Conservation (phyloP, 2,113 vertebrate species). For the Globicephala melas region DNA sequence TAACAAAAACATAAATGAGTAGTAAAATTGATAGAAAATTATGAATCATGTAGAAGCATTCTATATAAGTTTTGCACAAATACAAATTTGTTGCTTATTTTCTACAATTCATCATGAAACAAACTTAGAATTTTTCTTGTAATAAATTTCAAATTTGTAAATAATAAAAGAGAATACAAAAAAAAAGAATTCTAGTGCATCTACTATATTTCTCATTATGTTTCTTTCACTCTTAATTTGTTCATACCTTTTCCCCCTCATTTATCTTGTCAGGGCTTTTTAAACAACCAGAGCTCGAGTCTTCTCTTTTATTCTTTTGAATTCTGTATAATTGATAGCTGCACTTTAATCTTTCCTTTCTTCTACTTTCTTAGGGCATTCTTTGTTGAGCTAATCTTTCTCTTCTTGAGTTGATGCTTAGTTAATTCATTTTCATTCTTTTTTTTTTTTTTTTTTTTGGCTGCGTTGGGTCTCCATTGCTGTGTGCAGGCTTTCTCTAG, state of each 20-base stretch:
- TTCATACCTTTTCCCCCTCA: neutral
- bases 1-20: neutral
- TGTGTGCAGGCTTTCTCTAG: no score
- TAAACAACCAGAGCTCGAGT: neutral
- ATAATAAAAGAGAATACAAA: neutral
- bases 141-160: neutral
- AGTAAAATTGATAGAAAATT: neutral
- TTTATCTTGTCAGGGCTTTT: neutral
- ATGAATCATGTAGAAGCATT: neutral
- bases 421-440: neutral
- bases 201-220: neutral
- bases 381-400: neutral
- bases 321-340: neutral
- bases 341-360: neutral
- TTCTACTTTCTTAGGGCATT: neutral
- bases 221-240: neutral
- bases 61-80: neutral
- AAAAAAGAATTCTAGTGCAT: neutral
- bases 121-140: neutral
- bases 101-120: neutral
- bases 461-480: no score
- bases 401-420: neutral
- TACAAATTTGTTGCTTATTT: neutral
- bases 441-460: no score
- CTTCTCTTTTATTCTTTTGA: neutral